Conservation (phyloP, 2,113 vertebrate species). For the Saccopteryx leptura region DNA sequence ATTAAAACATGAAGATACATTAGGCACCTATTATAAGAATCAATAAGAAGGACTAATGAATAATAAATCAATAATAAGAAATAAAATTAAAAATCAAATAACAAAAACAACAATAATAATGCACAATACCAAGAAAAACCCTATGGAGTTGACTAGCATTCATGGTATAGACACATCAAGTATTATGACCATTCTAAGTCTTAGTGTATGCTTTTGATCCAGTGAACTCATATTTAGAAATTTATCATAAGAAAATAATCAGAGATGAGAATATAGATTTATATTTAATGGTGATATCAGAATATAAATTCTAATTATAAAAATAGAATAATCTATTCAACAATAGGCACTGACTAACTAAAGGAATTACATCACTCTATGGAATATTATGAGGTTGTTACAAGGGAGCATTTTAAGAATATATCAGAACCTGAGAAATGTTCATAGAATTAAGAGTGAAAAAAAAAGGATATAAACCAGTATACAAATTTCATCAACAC, state of each 20-base stretch:
- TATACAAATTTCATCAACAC: background rate
- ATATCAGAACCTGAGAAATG: background rate
- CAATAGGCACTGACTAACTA: background rate
- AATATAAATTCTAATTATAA: background rate
- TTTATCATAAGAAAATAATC: background rate
- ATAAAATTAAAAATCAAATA: background rate
- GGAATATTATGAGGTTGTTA: background rate
- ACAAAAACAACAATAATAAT: background rate
- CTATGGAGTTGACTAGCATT: background rate
- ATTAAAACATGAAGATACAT: background rate
- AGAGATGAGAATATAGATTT: background rate
- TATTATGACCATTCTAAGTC: rapidly evolving
- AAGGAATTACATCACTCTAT: background rate
- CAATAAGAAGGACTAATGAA: background rate
- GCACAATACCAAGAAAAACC: background rate
- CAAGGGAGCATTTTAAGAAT: background rate
- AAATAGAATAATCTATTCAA: background rate
- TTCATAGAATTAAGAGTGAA: background rate
- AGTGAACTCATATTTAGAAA: background rate
- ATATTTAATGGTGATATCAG: background rate
- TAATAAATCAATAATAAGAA: background rate
- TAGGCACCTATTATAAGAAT: background rate
- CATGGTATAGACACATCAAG: background rate
- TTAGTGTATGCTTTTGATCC: background rate
- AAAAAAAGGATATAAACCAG: background rate